Evolutionary conservation across 2,113 vertebrate species (phyloP).

Genomic region (Athene noctua): DNA sequence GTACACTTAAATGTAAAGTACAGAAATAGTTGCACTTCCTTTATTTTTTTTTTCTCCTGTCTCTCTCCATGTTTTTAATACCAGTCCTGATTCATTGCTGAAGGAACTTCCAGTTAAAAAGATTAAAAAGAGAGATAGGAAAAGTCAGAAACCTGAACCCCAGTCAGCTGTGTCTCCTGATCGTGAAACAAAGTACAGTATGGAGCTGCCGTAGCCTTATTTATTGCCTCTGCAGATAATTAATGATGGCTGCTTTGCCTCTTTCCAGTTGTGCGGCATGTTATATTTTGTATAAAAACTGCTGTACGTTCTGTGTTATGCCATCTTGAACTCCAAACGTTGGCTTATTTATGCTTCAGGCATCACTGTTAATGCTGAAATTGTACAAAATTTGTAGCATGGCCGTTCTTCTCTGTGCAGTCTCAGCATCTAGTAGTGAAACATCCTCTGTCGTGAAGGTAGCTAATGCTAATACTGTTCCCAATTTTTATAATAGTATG

Average conservation of each 20-base stretch:
- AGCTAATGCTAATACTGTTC: neutral
- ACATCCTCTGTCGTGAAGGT: neutral
- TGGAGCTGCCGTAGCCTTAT: neutral
- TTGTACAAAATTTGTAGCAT: neutral
- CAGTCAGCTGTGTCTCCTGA: neutral
- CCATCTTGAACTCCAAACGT: neutral
- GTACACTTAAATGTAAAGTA: neutral
- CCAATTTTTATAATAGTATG: neutral
- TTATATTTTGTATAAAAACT: neutral
- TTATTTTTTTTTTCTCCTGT: neutral
- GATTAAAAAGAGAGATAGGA: neutral
- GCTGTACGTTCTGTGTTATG: neutral
- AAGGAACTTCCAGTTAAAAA: neutral
- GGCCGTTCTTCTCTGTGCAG: neutral
- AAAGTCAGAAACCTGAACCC: neutral
- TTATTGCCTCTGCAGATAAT: neutral
- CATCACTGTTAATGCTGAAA: neutral
- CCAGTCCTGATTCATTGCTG: neutral
- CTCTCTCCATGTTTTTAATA: neutral
- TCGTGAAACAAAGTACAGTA: neutral
- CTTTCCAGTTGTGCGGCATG: rapidly evolving
- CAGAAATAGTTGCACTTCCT: neutral
- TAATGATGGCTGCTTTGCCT: neutral
- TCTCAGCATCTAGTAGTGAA: neutral
- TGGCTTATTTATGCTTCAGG: neutral